These are phyloP conservation scores for Oncorhynchus gorbuscha DNA, from an alignment of 2,113 vertebrate species.

Conservation along the genomic window DNA sequence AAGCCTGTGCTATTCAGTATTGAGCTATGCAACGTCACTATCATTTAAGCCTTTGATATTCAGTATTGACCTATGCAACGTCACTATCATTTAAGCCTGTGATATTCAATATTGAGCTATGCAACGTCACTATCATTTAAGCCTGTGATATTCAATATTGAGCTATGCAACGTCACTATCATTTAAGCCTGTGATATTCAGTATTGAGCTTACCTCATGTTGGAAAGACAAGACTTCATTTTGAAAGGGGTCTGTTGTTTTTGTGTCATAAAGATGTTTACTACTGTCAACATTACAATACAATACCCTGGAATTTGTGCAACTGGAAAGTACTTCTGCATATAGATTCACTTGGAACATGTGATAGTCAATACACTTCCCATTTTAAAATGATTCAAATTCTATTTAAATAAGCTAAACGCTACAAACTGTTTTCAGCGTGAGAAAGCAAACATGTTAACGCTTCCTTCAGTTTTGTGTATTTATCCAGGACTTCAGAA, in stretches of 20 bases:
- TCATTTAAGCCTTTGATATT: too few relatives aligned
- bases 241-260: slow-evolving; percentile 31
- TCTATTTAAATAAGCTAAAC: slow-evolving; percentile 65
- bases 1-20: too few relatives aligned
- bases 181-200: slow-evolving; percentile 29
- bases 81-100: slow-evolving; percentile 44
- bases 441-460: slow-evolving; percentile 51
- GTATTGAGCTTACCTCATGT: slow-evolving; percentile 26
- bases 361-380: slow-evolving; percentile 57
- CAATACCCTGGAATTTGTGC: slow-evolving; percentile 65
- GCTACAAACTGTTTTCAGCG: slow-evolving; percentile 57
- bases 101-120: slow-evolving; percentile 12
- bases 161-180: slow-evolving; percentile 32
- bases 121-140: slow-evolving; percentile 51
- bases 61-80: slow-evolving; percentile 25
- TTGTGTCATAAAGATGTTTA: slow-evolving; percentile 59
- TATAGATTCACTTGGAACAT: slow-evolving; percentile 63
- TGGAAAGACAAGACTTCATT: slow-evolving; percentile 25
- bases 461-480: slow-evolving; percentile 37
- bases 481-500: slow-evolving; percentile 19
- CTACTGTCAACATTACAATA: slow-evolving; percentile 68
- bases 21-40: too few relatives aligned
- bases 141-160: slow-evolving; percentile 1
- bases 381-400: slow-evolving; percentile 64
- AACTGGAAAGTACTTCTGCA: slow-evolving; percentile 53